These are phyloP conservation scores for Notiomystis cincta DNA, from an alignment of 2,113 vertebrate species.

Conservation along the genomic window DNA sequence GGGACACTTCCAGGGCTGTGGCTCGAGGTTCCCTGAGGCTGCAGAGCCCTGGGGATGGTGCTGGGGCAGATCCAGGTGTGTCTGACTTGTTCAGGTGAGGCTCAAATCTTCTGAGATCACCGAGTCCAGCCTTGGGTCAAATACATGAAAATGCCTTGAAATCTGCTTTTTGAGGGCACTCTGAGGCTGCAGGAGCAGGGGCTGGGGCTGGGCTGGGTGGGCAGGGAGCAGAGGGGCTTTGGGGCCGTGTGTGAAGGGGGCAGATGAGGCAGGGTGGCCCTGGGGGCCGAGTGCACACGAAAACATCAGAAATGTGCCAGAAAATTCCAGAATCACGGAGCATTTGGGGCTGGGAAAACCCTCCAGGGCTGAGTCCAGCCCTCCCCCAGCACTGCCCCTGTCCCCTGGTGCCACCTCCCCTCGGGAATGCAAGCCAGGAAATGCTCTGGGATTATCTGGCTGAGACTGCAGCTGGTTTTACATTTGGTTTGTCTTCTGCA, in stretches of 20 bases:
- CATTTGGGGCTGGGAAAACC: not conserved
- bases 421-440: too few species aligned
- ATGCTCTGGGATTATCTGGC: not conserved
- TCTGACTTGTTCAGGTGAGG: too few species aligned
- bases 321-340: not conserved
- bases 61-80: not conserved
- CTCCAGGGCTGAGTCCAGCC: accelerated
- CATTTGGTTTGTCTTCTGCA: not conserved
- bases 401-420: not conserved
- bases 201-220: not conserved
- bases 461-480: not conserved
- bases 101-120: not conserved
- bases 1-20: not conserved
- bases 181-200: not conserved
- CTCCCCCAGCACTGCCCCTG: not conserved
- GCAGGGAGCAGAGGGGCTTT: not conserved
- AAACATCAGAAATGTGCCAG: not conserved
- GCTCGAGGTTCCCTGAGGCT: not conserved
- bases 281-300: not conserved
- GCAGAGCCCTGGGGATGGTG: not conserved
- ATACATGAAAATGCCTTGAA: not conserved
- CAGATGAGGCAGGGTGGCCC: not conserved
- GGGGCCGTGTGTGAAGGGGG: not conserved
- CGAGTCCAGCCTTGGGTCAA: not conserved
- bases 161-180: not conserved